These are phyloP conservation scores for Myrmophylax atrothorax DNA, from an alignment of 2,113 vertebrate species.

Conservation along the genomic window DNA sequence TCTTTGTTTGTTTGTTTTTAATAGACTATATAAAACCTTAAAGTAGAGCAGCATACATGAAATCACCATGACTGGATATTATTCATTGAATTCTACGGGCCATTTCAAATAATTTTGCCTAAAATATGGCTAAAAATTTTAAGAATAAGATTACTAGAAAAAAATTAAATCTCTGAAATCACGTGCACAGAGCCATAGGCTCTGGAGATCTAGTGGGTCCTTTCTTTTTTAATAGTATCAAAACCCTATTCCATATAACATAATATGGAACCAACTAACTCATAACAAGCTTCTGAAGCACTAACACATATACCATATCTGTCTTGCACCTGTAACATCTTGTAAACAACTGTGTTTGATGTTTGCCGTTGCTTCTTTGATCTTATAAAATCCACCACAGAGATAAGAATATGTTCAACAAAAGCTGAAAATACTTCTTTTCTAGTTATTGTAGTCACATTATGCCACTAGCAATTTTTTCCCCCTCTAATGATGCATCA, in stretches of 20 bases:
- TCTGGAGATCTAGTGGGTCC: neutral
- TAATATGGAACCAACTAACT: neutral
- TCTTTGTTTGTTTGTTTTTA: neutral
- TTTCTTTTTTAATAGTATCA: neutral
- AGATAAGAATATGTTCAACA: neutral
- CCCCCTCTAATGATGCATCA: neutral
- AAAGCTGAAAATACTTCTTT: neutral
- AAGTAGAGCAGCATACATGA: neutral
- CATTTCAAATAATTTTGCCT: neutral
- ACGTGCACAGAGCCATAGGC: neutral
- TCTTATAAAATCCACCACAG: conserved; percentile 21
- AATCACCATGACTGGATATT: neutral
- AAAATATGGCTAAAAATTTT: neutral
- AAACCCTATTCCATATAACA: neutral
- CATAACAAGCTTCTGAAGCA: neutral
- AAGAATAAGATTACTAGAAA: neutral
- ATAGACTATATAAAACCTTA: neutral
- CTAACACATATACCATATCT: neutral
- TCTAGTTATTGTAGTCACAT: neutral
- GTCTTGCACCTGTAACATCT: neutral
- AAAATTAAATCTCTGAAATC: neutral
- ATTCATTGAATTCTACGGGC: neutral
- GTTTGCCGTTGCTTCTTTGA: conserved; percentile 31
- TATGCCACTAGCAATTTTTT: neutral
- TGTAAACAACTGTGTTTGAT: conserved; percentile 24